These are phyloP conservation scores for Xestia rhomboidea DNA, from an alignment of 2,888 invertebrate genomes.

Conservation along the genomic window DNA sequence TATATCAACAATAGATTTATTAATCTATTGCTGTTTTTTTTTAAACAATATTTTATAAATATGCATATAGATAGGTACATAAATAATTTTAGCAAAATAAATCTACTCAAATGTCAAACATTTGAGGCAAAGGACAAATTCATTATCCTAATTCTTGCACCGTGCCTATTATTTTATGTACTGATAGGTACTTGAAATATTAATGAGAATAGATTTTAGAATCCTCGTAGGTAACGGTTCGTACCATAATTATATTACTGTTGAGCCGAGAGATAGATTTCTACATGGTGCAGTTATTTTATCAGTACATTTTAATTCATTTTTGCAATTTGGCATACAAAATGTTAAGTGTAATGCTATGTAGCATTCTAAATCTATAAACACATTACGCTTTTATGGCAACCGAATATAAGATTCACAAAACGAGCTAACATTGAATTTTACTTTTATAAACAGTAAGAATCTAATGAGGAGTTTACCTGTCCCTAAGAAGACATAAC, in stretches of 20 bases:
- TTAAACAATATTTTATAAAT: neutral
- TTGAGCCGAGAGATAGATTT: conserved; percentile 5
- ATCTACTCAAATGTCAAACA: conserved; percentile 16
- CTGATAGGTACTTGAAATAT: neutral
- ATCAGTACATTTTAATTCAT: neutral
- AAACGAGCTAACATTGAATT: neutral
- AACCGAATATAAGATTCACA: conserved; percentile 5
- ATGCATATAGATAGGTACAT: conserved; percentile 1
- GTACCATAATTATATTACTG: conserved; percentile 4
- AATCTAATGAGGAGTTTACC: neutral
- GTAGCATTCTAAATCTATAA: neutral
- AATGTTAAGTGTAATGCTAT: conserved; percentile 2
- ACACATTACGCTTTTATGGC: neutral
- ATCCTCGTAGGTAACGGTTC: neutral
- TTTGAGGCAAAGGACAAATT: conserved; percentile 7
- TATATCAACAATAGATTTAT: conserved; percentile 2
- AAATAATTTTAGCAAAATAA: conserved; percentile 25
- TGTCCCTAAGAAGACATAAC: neutral
- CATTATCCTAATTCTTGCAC: conserved; percentile 1
- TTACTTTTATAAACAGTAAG: neutral
- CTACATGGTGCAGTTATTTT: neutral
- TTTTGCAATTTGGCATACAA: neutral
- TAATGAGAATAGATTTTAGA: neutral
- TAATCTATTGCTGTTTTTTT: neutral
- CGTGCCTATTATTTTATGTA: neutral